phyloP scores from a whole-genome alignment of 2,797 vertebrate genomes.

The Dromococcyx pavoninus region DNA sequence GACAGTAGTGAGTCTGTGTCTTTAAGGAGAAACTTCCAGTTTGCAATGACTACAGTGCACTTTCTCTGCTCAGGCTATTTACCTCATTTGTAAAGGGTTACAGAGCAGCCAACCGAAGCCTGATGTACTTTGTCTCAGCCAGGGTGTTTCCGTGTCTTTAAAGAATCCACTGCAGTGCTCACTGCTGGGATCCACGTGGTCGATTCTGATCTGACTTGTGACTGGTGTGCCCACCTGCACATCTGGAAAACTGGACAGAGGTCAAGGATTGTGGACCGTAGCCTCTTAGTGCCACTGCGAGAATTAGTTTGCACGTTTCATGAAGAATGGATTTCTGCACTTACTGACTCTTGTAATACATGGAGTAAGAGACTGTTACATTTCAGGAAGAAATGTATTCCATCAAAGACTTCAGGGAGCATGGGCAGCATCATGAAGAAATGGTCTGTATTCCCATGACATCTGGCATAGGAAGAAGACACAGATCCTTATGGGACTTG shows the following conservation, averaged over 20 bases:
- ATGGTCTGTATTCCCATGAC: slow-evolving; percentile 11
- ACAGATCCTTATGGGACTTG: background rate
- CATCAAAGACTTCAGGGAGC: slow-evolving; percentile 17
- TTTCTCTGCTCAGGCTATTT: slow-evolving; percentile 66
- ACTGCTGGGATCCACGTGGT: background rate
- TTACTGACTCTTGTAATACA: slow-evolving; percentile 32
- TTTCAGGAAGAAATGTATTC: slow-evolving; percentile 34
- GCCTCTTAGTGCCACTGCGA: background rate
- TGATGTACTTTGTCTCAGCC: background rate
- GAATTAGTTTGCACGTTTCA: slow-evolving; percentile 53
- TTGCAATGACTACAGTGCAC: slow-evolving; percentile 16
- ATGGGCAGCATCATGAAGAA: background rate
- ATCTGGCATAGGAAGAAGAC: slow-evolving; percentile 7
- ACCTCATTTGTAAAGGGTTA: slow-evolving; percentile 31
- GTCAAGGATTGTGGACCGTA: background rate
- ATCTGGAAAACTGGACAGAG: background rate
- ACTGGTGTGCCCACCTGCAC: background rate
- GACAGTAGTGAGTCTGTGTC: slow-evolving; percentile 51
- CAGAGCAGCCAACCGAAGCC: background rate
- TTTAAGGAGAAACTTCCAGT: slow-evolving; percentile 33
- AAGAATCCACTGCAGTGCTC: background rate
- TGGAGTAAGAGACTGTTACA: slow-evolving; percentile 35
- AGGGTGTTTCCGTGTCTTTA: background rate
- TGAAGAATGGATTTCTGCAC: slow-evolving; percentile 58
- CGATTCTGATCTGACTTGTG: background rate